These are phyloP conservation scores for Onychomys arenicola DNA, from an alignment of 2,797 vertebrate genomes.

Conservation along the genomic window DNA sequence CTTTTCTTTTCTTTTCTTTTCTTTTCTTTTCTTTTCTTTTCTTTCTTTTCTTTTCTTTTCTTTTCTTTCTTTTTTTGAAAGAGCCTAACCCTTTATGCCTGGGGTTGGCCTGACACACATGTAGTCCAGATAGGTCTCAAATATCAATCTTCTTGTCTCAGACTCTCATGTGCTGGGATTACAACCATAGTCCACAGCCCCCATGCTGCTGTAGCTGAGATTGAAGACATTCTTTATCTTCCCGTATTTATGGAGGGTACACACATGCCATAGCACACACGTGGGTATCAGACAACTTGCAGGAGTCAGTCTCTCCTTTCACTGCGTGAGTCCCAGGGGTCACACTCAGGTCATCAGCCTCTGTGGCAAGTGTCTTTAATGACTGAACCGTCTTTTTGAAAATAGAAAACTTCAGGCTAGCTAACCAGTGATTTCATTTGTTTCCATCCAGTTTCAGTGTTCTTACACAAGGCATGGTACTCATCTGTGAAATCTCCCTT, in stretches of 20 bases:
- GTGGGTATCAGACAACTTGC: neutral
- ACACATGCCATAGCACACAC: no score
- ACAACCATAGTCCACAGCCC: neutral
- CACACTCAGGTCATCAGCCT: no score
- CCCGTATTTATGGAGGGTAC: no score
- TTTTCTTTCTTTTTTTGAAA: neutral
- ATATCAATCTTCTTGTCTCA: neutral
- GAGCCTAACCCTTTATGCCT: neutral
- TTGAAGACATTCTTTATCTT: neutral
- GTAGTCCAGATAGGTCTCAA: neutral
- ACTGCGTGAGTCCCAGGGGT: neutral
- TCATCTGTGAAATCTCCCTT: neutral
- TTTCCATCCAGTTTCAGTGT: neutral
- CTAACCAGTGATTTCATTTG: neutral
- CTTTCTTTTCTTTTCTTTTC: neutral
- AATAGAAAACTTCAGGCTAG: slow-evolving; percentile 34
- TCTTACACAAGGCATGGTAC: neutral
- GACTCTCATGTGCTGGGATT: neutral
- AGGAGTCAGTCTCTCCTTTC: neutral
- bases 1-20: no score
- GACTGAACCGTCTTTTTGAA: neutral
- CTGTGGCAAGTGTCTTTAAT: neutral
- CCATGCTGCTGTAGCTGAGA: neutral
- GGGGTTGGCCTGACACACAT: neutral
- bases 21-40: neutral